Evolutionary conservation across 2,113 vertebrate genomes (phyloP).

Genomic region (Mus pahari): DNA sequence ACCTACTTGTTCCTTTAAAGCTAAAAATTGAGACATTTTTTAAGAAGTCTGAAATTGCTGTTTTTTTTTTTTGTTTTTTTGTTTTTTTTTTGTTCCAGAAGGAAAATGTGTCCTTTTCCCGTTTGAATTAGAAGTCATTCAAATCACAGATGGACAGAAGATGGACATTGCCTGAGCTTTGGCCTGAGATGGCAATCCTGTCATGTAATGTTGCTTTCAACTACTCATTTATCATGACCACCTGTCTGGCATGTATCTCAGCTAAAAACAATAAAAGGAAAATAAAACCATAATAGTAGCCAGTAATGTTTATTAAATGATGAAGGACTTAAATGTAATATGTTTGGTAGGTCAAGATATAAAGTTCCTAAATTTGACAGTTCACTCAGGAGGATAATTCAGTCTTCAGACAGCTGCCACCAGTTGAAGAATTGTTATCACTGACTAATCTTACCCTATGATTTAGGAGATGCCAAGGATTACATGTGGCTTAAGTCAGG

Average conservation of each 20-base stretch:
- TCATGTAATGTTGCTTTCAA: constrained; percentile 19
- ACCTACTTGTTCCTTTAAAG: constrained; percentile 20
- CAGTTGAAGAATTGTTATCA: constrained; percentile 66
- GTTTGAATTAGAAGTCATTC: constrained; percentile 60
- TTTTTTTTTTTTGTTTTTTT: neutral
- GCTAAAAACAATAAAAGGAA: constrained; percentile 61
- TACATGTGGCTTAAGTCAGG: constrained; percentile 67
- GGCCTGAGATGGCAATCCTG: constrained; percentile 21
- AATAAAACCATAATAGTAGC: constrained; percentile 47
- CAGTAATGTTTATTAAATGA: constrained; percentile 68
- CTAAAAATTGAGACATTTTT: constrained; percentile 37
- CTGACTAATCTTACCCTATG: constrained; percentile 71
- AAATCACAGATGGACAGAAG: constrained; percentile 25
- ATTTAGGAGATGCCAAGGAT: constrained; percentile 75
- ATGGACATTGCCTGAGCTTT: constrained; percentile 39
- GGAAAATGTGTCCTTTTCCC: constrained; percentile 1
- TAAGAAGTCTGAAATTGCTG: neutral
- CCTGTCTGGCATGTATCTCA: constrained; percentile 36
- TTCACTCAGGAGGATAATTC: constrained; percentile 73
- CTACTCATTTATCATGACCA: constrained; percentile 9
- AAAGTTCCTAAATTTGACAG: constrained; percentile 72
- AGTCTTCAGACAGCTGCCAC: constrained; percentile 63
- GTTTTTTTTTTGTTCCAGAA: constrained; percentile 32
- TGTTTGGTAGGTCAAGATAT: constrained; percentile 60
- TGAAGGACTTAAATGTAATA: constrained; percentile 73